Evolutionary conservation across 2,888 invertebrate genomes (phyloP), one percentile per base, ranked within the genome.

Genomic region (Synergus laeviventris): DNA sequence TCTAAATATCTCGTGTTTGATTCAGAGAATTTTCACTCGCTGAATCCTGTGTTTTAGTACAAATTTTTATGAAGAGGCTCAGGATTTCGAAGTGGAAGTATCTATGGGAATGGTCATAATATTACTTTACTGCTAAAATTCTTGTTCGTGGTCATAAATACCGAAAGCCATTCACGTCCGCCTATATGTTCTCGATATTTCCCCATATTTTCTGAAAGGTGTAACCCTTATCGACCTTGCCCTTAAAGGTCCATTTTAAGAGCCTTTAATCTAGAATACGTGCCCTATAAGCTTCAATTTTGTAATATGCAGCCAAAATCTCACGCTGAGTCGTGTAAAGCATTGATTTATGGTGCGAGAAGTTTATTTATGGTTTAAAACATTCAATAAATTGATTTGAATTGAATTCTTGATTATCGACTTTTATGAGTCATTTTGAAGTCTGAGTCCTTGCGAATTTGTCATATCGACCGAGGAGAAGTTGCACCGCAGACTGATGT

Each of bases 401-500:
- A 66, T 66, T 66, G 45, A 16, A 45, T 45, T 24, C 39, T 38
- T 31, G 31, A 66, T 66, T 66, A 45, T 16, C 16, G 45, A 66
- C 11, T 45, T 45, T 45, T 3, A 66, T 16, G 45, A n/a, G 45
- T 66, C 36, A 49, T 49, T 36, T 70, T 7, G 16, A 70, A 49
- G 14, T 21, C 39, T n/a, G 14, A 49, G 75, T 76, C 76, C 74
- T 45, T 74, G 74, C 75, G 75, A 77, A 78, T 79, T 81, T 79
- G 78, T 75, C 82, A 81, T 86, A 87, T 87, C 87, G 87, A 87
- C 84, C 87, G 84, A 77, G 45, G 80, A 84, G 84, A 75, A 83
- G 84, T 81, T 49, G 79, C 81, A 84, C 87, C 85, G 84, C 86
- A 85, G 83, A 78, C 81, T 82, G 76, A 78, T 81, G 83, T 84